These are phyloP conservation scores for Chelmon rostratus DNA, from an alignment of 2,797 vertebrate genomes.

Conservation along the genomic window DNA sequence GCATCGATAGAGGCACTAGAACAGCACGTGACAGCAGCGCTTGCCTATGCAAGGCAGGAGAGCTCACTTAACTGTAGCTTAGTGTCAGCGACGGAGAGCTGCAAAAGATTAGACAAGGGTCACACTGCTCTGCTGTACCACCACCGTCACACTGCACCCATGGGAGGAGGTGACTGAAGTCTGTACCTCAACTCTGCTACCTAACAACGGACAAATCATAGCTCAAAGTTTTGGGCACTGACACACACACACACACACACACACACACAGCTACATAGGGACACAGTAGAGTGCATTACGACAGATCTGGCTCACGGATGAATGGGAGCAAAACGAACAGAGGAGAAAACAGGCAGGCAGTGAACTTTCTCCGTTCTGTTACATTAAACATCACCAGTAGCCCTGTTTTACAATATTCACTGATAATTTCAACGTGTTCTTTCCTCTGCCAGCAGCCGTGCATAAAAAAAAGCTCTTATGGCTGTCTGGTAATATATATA, in stretches of 20 bases:
- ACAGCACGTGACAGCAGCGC: constrained; percentile 78
- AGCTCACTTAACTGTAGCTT: constrained; percentile 65
- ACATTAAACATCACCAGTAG: constrained; percentile 71
- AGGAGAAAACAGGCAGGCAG: constrained; percentile 66
- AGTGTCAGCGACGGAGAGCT: constrained; percentile 59
- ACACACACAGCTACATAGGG: constrained; percentile 40
- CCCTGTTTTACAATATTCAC: constrained; percentile 73
- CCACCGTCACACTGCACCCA: constrained; percentile 33
- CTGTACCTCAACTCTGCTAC: constrained; percentile 65
- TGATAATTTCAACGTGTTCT: constrained; percentile 61
- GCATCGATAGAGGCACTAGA: constrained; percentile 85
- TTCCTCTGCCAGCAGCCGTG: constrained; percentile 67
- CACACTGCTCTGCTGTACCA: constrained; percentile 50
- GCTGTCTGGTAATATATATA: constrained; percentile 57
- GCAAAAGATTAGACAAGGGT: constrained; percentile 50
- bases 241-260: constrained; percentile 39
- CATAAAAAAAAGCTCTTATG: constrained; percentile 66
- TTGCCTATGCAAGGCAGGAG: constrained; percentile 64
- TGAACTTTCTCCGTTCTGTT: constrained; percentile 65
- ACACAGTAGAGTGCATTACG: constrained; percentile 30
- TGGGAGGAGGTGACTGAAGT: constrained; percentile 41
- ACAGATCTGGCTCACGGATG: constrained; percentile 51
- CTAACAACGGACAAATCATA: constrained; percentile 47
- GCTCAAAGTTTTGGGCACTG: constrained; percentile 47
- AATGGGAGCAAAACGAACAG: constrained; percentile 53